These are phyloP conservation scores for Sebastes nivosus DNA, from an alignment of 2,797 vertebrate genomes.

Conservation along the genomic window DNA sequence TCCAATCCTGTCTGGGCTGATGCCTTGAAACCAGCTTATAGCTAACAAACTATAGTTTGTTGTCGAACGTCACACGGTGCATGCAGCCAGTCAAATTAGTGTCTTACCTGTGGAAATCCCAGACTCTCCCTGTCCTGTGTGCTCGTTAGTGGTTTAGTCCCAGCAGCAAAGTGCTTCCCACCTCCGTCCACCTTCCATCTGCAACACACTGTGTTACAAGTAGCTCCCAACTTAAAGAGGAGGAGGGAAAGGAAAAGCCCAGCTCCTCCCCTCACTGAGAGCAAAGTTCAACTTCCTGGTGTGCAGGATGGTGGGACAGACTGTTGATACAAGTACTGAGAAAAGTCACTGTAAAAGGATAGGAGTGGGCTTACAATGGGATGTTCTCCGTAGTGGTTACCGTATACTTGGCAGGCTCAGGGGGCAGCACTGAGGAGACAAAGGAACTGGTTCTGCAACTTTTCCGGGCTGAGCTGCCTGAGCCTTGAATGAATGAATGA, in stretches of 20 bases:
- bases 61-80: neutral
- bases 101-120: slow-evolving; percentile 45
- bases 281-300: slow-evolving; percentile 74
- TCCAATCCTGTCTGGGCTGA: neutral
- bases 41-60: neutral
- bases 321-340: slow-evolving; percentile 5
- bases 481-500: slow-evolving; percentile 20
- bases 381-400: slow-evolving; percentile 36
- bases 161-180: slow-evolving; percentile 19
- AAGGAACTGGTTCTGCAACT: slow-evolving; percentile 81
- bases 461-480: slow-evolving; percentile 32
- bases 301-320: slow-evolving; percentile 34
- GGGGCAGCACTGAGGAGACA: slow-evolving; percentile 56
- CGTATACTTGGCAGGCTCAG: slow-evolving; percentile 48
- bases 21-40: neutral
- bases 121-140: neutral
- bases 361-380: slow-evolving; percentile 40
- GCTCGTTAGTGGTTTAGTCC: slow-evolving; percentile 28
- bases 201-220: slow-evolving; percentile 59
- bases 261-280: slow-evolving; percentile 64
- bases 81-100: neutral
- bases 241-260: slow-evolving; percentile 36
- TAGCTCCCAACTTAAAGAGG: slow-evolving; percentile 39
- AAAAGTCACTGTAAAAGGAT: slow-evolving; percentile 27
- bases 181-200: slow-evolving; percentile 59